A percentile compares a stretch with the other conserved stretches of the same genome.
phyloP scores from a whole-genome alignment of 1,140 invertebrate genomes.

The Amphibalanus amphitrite region DNA sequence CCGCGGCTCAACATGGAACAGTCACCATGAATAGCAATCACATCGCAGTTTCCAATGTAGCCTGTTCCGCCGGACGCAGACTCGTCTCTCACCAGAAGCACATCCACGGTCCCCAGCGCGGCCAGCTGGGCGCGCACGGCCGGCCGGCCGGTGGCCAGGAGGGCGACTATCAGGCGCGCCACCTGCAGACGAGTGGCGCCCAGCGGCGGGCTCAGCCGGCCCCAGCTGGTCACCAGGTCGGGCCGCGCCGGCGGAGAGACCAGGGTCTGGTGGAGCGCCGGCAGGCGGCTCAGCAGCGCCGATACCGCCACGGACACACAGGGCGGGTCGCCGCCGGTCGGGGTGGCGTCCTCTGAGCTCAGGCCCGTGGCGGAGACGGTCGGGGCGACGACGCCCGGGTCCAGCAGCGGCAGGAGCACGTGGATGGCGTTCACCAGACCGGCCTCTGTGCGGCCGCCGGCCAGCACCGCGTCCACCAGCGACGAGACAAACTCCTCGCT shows the following conservation, averaged over 20 bases:
- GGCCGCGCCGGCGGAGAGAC: background rate
- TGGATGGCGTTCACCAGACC: background rate
- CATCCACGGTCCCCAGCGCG: background rate
- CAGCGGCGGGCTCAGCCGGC: background rate
- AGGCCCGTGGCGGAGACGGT: background rate
- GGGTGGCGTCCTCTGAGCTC: slow-evolving; percentile 58
- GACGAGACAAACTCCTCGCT: slow-evolving; percentile 15
- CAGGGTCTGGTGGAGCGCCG: background rate
- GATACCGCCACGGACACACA: background rate
- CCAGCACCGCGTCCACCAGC: slow-evolving; percentile 70
- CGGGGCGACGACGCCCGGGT: background rate
- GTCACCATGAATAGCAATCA: too few relatives aligned
- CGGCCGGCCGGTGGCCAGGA: background rate
- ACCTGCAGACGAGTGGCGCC: background rate
- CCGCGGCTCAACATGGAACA: too few relatives aligned
- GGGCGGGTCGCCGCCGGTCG: slow-evolving; percentile 56
- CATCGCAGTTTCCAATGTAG: too few relatives aligned
- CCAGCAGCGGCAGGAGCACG: background rate
- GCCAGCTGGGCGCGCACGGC: background rate
- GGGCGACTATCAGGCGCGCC: background rate
- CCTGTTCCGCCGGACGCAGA: too few relatives aligned
- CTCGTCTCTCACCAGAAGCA: background rate
- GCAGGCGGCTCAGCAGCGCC: background rate
- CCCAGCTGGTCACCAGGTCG: background rate
- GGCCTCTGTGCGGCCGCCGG: slow-evolving; percentile 38